phyloP scores from a whole-genome alignment of 2,888 invertebrate genomes.

The Eupelmus urozonus region DNA sequence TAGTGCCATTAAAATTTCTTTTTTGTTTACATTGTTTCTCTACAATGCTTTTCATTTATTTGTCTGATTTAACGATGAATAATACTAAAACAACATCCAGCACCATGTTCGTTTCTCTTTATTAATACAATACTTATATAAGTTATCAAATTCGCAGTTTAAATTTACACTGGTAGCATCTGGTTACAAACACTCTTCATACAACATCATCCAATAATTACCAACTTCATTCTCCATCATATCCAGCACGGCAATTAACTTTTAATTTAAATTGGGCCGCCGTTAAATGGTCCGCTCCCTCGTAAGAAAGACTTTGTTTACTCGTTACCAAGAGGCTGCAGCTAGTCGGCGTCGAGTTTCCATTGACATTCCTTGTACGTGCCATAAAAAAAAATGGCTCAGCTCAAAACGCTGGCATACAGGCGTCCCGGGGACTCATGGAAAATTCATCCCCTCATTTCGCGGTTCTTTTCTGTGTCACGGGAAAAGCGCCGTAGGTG shows the following conservation, averaged over 20 bases:
- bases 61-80: too few species aligned
- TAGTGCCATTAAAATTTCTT: too few species aligned
- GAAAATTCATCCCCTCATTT: slow-evolving; percentile 71
- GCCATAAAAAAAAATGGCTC: too few species aligned
- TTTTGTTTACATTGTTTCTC: too few species aligned
- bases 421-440: slow-evolving; percentile 61
- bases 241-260: slow-evolving; percentile 7
- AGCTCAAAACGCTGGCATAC: not conserved
- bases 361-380: too few species aligned
- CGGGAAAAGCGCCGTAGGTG: slow-evolving; percentile 44
- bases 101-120: too few species aligned
- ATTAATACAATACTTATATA: too few species aligned
- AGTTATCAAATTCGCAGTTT: too few species aligned
- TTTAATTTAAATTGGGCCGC: slow-evolving; percentile 33
- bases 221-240: not conserved
- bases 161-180: too few species aligned
- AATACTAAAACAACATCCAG: too few species aligned
- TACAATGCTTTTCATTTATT: too few species aligned
- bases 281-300: slow-evolving; percentile 17
- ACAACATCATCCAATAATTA: not conserved
- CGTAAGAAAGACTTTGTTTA: not conserved
- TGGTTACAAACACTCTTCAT: not conserved
- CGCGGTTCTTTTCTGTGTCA: slow-evolving; percentile 58
- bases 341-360: not conserved
- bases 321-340: not conserved